Base-by-base conservation (phyloP, 2,888 invertebrate genomes). In the Diplolepis rosae region DNA sequence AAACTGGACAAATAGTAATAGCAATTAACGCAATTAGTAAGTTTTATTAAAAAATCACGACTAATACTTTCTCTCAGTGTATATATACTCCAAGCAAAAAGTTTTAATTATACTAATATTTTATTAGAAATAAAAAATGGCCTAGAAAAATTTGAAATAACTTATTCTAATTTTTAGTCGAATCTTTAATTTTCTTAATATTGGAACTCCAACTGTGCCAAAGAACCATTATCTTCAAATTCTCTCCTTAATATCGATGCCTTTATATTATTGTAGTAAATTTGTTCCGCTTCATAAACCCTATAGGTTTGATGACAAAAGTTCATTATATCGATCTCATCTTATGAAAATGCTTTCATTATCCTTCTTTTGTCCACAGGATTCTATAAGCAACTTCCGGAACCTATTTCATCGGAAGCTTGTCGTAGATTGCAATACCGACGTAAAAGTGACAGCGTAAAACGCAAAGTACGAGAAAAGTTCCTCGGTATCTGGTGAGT, bases 311-410 rank as follows among this genome's bases (percentile, higher is more conserved):
- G 15, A 9, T 22, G 71, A 69, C 69, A 13, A 27, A 69, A 68
- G 51, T 54, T 51, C 66, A 65, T 74, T 73, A 72, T 72, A 77
- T 72, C 70, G n/a, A 39, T 61, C 7, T 61, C n/a, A 61, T 24
- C 24, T 61, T 42, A 61, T 61, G 24, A 27, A 61, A 61, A 61
- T 61, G n/a, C 24, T 61, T 61, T 39, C n/a, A n/a, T n/a, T n/a
- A 39, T 61, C 61, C 70, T 35, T 54, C 71, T 67, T 77, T 68
- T 71, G 56, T 77, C 74, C 79, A 45, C 89, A 92, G 92, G 92
- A 82, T 92, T 92, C 88, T 91, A 92, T 87, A 92, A 92, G 86
- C 91, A 92, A 84, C 90, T 92, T 78, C 91, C 92, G 67, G 91
- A 91, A 81, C 91, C 92, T 30, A 88, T 91, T 72, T 91, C 91